A percentile compares a stretch with the other conserved stretches of the same genome.
These are phyloP conservation scores for Drosophila bifasciata DNA, from an alignment of 1,140 invertebrate genomes.

Conservation along the genomic window DNA sequence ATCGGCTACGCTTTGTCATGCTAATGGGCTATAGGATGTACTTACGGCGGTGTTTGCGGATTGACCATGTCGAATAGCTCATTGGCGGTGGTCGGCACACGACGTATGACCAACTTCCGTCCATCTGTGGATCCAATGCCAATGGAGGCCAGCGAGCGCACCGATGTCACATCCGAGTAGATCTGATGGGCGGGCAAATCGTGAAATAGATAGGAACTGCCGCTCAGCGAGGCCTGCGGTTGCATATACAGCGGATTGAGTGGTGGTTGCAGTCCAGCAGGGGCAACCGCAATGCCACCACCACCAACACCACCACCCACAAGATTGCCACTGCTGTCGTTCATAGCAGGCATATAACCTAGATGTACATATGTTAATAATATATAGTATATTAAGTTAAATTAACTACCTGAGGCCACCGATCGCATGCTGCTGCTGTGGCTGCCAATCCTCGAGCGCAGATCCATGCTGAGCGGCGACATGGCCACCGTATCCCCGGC, in stretches of 20 bases:
- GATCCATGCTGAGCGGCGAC: slow-evolving; percentile 61
- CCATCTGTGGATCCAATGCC: slow-evolving; percentile 94
- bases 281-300: slow-evolving; percentile 32
- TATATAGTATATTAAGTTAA: no score
- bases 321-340: slow-evolving; percentile 62
- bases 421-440: slow-evolving; percentile 80
- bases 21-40: slow-evolving; percentile 77
- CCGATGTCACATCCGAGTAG: slow-evolving; percentile 87
- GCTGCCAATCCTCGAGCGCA: slow-evolving; percentile 64
- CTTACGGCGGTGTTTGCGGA: slow-evolving; percentile 92
- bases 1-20: slow-evolving; percentile 48
- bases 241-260: slow-evolving; percentile 73
- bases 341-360: slow-evolving; percentile 67
- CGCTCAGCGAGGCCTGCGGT: slow-evolving; percentile 70
- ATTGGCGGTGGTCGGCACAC: slow-evolving; percentile 92
- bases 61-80: slow-evolving; percentile 92
- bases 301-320: no score
- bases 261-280: slow-evolving; percentile 50
- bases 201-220: slow-evolving; percentile 84
- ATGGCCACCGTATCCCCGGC: slow-evolving; percentile 52
- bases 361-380: not conserved
- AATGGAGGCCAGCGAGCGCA: slow-evolving; percentile 91
- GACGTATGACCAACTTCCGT: slow-evolving; percentile 91
- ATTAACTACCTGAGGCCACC: slow-evolving; percentile 78
- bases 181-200: slow-evolving; percentile 81